Conservation (phyloP, 2,113 vertebrate genomes). For the Vulpes ferrilata region DNA sequence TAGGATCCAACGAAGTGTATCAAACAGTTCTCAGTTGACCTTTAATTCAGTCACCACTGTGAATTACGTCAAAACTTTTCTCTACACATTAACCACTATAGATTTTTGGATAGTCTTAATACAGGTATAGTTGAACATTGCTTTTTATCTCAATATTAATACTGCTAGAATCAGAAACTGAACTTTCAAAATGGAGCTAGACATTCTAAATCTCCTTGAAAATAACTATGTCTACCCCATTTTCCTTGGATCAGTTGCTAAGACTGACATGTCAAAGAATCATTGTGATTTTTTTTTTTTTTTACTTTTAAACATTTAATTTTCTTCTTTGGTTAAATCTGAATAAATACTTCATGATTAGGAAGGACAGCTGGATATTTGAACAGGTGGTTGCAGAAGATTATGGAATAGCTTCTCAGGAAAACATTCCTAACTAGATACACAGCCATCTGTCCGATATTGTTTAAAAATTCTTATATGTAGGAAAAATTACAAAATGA, state of each 20-base stretch:
- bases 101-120: neutral
- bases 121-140: neutral
- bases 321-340: conserved; percentile 74
- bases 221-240: neutral
- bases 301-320: conserved; percentile 73
- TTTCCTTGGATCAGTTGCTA: neutral
- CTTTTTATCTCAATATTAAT: conserved; percentile 21
- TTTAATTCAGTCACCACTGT: neutral
- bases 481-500: conserved; percentile 59
- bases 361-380: conserved; percentile 71
- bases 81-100: neutral
- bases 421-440: conserved; percentile 79
- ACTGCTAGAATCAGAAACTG: neutral
- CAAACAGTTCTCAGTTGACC: neutral
- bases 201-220: neutral
- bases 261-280: conserved; percentile 2
- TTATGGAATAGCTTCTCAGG: conserved; percentile 75
- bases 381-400: conserved; percentile 81
- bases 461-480: conserved; percentile 68
- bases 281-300: neutral
- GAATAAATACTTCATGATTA: conserved; percentile 80
- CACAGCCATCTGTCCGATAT: conserved; percentile 78
- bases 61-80: neutral
- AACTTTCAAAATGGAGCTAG: neutral
- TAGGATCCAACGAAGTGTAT: neutral